Conservation (phyloP, 2,888 invertebrate genomes). For the Oxyscelio sp. region DNA sequence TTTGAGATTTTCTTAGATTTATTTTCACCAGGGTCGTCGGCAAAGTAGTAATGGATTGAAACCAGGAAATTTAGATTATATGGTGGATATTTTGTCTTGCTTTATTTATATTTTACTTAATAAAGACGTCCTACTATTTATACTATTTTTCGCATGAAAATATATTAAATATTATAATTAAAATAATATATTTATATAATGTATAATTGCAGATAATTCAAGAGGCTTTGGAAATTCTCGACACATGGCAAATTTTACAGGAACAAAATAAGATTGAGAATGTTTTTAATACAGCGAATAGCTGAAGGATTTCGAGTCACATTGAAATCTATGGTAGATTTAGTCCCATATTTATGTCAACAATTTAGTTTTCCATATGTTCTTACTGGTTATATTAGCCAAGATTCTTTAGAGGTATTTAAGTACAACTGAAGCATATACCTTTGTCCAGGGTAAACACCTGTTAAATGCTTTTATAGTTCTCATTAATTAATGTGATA, state of each 20-base stretch:
- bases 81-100: not conserved
- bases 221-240: constrained; percentile 14
- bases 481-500: too few species aligned
- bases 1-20: too few species aligned
- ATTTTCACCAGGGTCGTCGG: too few species aligned
- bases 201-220: constrained; percentile 19
- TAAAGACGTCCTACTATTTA: too few species aligned
- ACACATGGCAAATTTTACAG: constrained; percentile 1
- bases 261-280: constrained; percentile 8
- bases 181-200: too few species aligned
- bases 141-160: not conserved
- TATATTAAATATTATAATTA: too few species aligned
- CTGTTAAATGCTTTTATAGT: too few species aligned
- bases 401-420: constrained; percentile 14
- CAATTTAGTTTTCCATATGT: constrained; percentile 17
- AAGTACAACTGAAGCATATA: too few species aligned
- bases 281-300: not conserved
- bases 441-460: too few species aligned
- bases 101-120: constrained; percentile 5
- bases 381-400: constrained; percentile 16
- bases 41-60: constrained; percentile 3
- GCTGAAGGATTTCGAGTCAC: constrained; percentile 5
- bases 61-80: not conserved
- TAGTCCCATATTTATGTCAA: constrained; percentile 4
- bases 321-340: constrained; percentile 17